These are phyloP conservation scores for Sturnira hondurensis DNA, from an alignment of 2,113 vertebrate genomes.

Conservation along the genomic window DNA sequence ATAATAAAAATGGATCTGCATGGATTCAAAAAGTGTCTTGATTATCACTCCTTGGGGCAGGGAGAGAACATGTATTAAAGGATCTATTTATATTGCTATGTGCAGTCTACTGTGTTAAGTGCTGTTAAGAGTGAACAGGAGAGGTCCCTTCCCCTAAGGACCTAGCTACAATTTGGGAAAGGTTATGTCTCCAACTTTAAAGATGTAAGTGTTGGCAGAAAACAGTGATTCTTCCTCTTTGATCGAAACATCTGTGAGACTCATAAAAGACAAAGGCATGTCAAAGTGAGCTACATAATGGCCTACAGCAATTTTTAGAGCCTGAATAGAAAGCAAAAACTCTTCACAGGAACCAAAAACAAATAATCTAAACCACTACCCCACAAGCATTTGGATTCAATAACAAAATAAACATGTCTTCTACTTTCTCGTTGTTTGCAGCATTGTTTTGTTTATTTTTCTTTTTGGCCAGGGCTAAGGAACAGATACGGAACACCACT, in stretches of 20 bases:
- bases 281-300: conserved; percentile 36
- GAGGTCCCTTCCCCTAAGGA: conserved; percentile 28
- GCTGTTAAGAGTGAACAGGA: not conserved
- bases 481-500: not conserved
- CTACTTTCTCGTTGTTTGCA: not conserved
- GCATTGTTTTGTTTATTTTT: not conserved
- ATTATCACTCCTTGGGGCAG: not conserved
- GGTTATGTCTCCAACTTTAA: conserved; percentile 49
- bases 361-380: conserved; percentile 12
- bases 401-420: conserved; percentile 5
- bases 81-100: not conserved
- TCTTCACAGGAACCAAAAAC: conserved; percentile 52
- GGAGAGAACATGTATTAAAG: not conserved
- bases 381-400: conserved; percentile 5
- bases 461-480: not conserved
- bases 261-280: conserved; percentile 53
- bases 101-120: conserved; percentile 21
- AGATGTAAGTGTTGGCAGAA: conserved; percentile 49
- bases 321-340: conserved; percentile 19
- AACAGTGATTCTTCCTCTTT: conserved; percentile 60
- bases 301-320: conserved; percentile 48
- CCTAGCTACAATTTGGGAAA: conserved; percentile 36
- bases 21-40: not conserved
- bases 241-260: conserved; percentile 61
- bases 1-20: conserved; percentile 1